phyloP scores from a whole-genome alignment of 1,140 invertebrate species.

The Rhynchophorus ferrugineus region DNA sequence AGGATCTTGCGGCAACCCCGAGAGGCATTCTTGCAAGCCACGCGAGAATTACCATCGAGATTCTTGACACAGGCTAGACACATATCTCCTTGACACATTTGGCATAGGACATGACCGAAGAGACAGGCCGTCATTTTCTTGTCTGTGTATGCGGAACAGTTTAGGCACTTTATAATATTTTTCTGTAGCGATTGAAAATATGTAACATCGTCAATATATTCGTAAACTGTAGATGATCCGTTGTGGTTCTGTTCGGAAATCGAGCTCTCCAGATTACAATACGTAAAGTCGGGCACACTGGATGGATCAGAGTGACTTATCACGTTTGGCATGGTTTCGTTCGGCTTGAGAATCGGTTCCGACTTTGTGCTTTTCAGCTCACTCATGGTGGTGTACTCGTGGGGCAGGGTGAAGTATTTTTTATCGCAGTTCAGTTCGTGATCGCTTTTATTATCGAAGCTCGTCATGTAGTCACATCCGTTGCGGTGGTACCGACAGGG shows the following conservation, averaged over 20 bases:
- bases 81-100: constrained; percentile 20
- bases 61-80: constrained; percentile 21
- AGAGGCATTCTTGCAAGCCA: constrained; percentile 25
- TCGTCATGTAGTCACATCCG: constrained; percentile 11
- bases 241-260: too few relatives aligned
- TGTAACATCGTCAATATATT: background rate
- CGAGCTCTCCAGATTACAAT: background rate
- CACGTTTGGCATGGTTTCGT: background rate
- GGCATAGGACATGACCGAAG: constrained; percentile 24
- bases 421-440: constrained; percentile 15
- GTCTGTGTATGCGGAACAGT: too few relatives aligned
- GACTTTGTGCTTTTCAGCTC: background rate
- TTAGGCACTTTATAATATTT: constrained; percentile 10
- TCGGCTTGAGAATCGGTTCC: background rate
- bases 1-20: constrained; percentile 23
- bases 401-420: constrained; percentile 9
- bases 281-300: background rate
- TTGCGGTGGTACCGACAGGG: constrained; percentile 19
- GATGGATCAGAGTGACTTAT: background rate
- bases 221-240: background rate
- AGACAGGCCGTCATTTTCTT: constrained; percentile 23
- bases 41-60: constrained; percentile 15
- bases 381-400: constrained; percentile 3
- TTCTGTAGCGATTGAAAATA: background rate
- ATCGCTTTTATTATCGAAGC: constrained; percentile 4